Conservation (phyloP, 2,113 vertebrate species). For the Dinomys branickii region DNA sequence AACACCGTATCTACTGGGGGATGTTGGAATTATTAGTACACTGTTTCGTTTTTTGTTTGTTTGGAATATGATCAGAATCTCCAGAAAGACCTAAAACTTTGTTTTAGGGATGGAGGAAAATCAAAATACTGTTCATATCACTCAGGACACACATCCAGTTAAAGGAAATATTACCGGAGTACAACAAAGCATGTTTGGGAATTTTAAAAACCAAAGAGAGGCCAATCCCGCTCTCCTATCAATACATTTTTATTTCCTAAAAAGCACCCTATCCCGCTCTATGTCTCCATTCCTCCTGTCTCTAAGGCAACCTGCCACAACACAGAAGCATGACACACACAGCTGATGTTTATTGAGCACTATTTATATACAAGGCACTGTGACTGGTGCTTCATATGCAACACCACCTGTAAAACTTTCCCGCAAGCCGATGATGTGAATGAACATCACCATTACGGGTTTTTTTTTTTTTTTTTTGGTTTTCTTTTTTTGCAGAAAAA, state of each 20-base stretch:
- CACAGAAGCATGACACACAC: neutral
- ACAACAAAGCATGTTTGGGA: neutral
- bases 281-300: constrained; percentile 10
- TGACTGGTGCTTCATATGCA: neutral
- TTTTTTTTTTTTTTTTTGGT: neutral
- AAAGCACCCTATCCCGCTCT: neutral
- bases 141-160: neutral
- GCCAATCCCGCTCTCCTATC: neutral
- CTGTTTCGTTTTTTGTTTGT: neutral
- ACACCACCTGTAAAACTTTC: neutral
- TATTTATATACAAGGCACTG: neutral
- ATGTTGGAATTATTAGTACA: neutral
- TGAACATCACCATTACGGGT: neutral
- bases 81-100: neutral
- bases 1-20: neutral
- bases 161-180: neutral
- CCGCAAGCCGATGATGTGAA: neutral
- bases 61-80: neutral
- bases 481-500: neutral
- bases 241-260: neutral
- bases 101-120: neutral
- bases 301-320: neutral
- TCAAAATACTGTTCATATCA: constrained; percentile 39
- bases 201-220: constrained; percentile 23
- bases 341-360: neutral